Evolutionary conservation across 2,797 vertebrate species (phyloP).

Genomic region (Enteromius trimaculatus): DNA sequence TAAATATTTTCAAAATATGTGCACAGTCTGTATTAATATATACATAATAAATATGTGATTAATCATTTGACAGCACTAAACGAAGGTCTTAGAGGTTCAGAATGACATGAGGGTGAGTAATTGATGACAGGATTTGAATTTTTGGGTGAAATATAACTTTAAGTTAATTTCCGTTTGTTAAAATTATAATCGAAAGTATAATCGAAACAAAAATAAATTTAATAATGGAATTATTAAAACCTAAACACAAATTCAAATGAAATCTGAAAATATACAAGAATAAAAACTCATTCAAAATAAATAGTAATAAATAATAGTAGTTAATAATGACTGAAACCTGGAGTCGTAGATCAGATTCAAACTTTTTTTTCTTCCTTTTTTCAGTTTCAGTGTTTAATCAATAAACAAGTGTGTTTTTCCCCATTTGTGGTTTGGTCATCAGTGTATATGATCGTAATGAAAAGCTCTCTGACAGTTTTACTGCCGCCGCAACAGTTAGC

Average conservation of each 20-base stretch:
- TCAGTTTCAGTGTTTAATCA: constrained; percentile 13
- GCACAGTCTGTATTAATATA: no score
- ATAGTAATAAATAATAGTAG: background rate
- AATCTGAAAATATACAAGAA: background rate
- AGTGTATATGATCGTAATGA: background rate
- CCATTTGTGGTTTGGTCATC: constrained; percentile 15
- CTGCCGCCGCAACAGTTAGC: background rate
- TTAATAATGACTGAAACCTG: background rate
- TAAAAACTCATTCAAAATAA: background rate
- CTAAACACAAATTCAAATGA: background rate
- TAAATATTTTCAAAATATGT: no score
- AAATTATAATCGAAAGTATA: no score
- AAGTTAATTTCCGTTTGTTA: no score
- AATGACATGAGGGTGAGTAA: no score
- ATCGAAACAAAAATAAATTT: background rate
- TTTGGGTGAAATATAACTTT: no score
- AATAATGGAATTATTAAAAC: background rate
- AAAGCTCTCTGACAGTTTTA: background rate
- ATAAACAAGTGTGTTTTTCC: constrained; percentile 4
- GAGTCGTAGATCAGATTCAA: background rate
- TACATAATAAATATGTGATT: no score
- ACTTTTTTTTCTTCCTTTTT: background rate
- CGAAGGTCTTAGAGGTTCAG: no score
- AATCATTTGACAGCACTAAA: no score
- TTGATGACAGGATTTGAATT: no score